Base-by-base conservation (phyloP, 2,888 invertebrate species). In the Leptothorax acervorum region DNA sequence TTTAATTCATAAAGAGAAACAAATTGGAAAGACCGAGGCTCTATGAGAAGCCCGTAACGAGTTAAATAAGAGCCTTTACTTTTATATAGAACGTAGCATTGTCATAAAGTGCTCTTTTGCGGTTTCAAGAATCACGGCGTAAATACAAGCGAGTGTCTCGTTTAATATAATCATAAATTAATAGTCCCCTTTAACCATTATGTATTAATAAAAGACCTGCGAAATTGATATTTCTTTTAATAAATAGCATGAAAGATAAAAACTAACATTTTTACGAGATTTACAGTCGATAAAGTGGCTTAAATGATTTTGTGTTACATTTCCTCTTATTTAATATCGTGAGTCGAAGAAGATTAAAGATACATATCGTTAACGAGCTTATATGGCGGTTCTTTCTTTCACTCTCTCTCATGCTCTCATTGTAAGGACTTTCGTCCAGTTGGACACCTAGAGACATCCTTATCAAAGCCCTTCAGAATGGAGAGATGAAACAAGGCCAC, bases 401-500 rank as follows among this genome's bases (percentile, higher is more conserved):
- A 62, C 53, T 35, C 39, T 15, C 53, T 74, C 48, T 55, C 60
- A 2, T 79, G 35, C 12, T 65, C 74, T 65, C 65, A 65, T 55
- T 55, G 48, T 42, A 71, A 84, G 81, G 71, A 84, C 76, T 71
- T 85, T 75, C 83, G 87, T 87, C 87, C 88, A 82, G 86, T 39
- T 74, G 71, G 83, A 86, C 78, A 88, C 82, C 78, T 83, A 76
- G 82, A 88, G 85, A 83, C 74, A 55, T 86, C 78, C 90, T 90
- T 90, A 88, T 90, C 88, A 87, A 76, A 83, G 65, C 83, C 60
- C 85, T 90, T 82, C 85, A 89, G 57, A 75, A 57, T 75, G 70
- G 68, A 83, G 85, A 84, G 87, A 84, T 84, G 86, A 90, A 90
- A 89, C 88, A 89, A 88, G 88, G 88, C 89, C 89, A 88, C 78